Evolutionary conservation across 1,140 invertebrate genomes (phyloP), one percentile per base, ranked within the genome.

Genomic region (Lithobius niger): DNA sequence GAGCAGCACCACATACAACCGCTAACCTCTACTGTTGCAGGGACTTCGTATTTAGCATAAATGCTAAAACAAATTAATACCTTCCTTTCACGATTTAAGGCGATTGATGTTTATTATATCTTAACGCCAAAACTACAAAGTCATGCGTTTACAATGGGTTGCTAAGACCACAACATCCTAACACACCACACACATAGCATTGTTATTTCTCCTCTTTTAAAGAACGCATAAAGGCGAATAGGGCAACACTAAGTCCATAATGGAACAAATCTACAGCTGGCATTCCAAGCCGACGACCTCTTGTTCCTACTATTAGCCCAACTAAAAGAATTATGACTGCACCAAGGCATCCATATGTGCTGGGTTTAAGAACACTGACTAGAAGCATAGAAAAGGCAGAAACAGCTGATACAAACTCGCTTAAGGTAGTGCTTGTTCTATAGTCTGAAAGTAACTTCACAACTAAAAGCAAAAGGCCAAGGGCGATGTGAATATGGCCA

Each of bases 241-340:
- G 44, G 6, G 13, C 22, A 18, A 47, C 10, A 47, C 44, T 47
- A 3, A 50, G 21, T 45, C 40, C 36, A 55, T 55, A 55, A 22
- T 55, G 53, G 28, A 55, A 55, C 19, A 55, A 3, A 48, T 55
- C 53, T 15, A 55, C 43, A 6, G 53, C 10, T 3, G 53, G 53
- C 36, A 55, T 55, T 55, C 53, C 53, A 3, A 55, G 6, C 10
- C 42, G 3, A 15, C 25, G 27, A 18, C 53, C 53, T 45, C 22
- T 15, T 3, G 53, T 53, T 21, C 53, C 53, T 6, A 55, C 53
- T 18, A 55, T 27, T 3, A 26, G 15, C 4, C 53, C 53, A 6
- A 48, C 40, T 4, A 55, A n/a, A 4, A 55, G 19, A 4, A 55
- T 25, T 10, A 4, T 22, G 13, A 53, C 10, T 3, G 36, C 52